A percentile compares a stretch with the other conserved stretches of the same genome.
Evolutionary conservation across 2,797 vertebrate genomes (phyloP).

Genomic region (Vireo griseus): DNA sequence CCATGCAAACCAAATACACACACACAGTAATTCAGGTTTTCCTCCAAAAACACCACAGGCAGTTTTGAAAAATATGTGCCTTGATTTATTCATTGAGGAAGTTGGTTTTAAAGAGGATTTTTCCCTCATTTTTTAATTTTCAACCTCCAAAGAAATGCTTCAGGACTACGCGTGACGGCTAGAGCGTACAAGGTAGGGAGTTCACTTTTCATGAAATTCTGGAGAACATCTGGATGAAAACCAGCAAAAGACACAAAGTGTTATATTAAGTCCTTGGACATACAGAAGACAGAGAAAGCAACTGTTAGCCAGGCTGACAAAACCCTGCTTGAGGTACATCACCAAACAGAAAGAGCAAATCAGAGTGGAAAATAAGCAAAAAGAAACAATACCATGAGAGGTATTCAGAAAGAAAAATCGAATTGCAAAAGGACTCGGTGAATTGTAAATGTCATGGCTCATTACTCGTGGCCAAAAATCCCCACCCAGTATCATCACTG

Average conservation of each 20-base stretch:
- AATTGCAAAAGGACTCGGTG: background rate
- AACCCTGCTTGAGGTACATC: accelerated
- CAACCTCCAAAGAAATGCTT: background rate
- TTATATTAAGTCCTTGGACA: background rate
- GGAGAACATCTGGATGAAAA: background rate
- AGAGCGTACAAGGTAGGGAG: background rate
- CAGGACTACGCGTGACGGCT: background rate
- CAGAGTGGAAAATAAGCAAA: background rate
- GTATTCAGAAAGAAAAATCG: background rate
- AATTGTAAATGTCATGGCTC: background rate
- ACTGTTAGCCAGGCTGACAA: background rate
- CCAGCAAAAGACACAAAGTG: background rate
- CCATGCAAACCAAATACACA: background rate
- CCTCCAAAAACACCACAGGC: background rate
- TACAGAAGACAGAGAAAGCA: background rate
- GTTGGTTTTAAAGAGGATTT: background rate
- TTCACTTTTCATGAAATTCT: background rate
- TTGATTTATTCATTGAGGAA: background rate
- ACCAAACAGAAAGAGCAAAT: background rate
- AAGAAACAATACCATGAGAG: background rate
- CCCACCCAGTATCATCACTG: background rate
- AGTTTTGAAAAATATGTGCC: background rate
- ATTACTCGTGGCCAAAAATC: background rate
- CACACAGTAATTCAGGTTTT: background rate
- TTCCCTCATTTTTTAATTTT: background rate